Evolutionary conservation across 2,888 invertebrate species (phyloP).

Genomic region (Lasioglossum vierecki): DNA sequence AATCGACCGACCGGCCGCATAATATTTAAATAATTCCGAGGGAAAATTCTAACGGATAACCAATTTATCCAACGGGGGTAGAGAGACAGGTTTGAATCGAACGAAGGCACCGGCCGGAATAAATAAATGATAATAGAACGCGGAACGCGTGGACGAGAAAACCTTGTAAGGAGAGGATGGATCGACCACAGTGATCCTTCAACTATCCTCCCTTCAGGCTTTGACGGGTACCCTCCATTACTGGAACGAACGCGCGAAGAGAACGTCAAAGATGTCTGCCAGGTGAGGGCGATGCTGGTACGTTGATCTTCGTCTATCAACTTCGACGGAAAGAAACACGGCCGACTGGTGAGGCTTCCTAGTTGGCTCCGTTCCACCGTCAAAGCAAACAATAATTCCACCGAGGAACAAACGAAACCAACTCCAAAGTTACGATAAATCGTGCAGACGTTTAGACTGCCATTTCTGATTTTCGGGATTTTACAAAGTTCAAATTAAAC

Average conservation of each 20-base stretch:
- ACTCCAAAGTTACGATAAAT: not conserved
- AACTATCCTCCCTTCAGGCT: slow-evolving; percentile 43
- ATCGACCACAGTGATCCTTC: slow-evolving; percentile 46
- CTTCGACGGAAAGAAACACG: slow-evolving; percentile 24
- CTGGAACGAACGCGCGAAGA: slow-evolving; percentile 61
- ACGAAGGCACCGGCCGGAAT: not conserved
- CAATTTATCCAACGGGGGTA: not conserved
- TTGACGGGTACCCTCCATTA: slow-evolving; percentile 68
- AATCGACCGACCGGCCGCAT: not conserved
- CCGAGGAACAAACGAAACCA: not conserved
- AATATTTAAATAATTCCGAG: not conserved
- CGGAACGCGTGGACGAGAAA: slow-evolving; percentile 32
- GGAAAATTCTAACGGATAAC: not conserved
- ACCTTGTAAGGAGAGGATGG: slow-evolving; percentile 46
- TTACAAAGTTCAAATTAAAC: not conserved
- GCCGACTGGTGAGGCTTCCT: slow-evolving; percentile 16
- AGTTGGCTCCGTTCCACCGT: slow-evolving; percentile 13
- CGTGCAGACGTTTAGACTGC: not conserved
- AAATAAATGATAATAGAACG: slow-evolving; percentile 12
- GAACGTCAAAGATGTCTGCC: slow-evolving; percentile 57
- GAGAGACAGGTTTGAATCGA: not conserved
- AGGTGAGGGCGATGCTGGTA: slow-evolving; percentile 59
- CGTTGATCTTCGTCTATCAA: slow-evolving; percentile 54
- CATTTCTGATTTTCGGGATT: not conserved
- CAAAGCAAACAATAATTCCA: not conserved